These are phyloP conservation scores for Herpailurus yagouaroundi DNA, from an alignment of 2,113 vertebrate species.

Conservation along the genomic window DNA sequence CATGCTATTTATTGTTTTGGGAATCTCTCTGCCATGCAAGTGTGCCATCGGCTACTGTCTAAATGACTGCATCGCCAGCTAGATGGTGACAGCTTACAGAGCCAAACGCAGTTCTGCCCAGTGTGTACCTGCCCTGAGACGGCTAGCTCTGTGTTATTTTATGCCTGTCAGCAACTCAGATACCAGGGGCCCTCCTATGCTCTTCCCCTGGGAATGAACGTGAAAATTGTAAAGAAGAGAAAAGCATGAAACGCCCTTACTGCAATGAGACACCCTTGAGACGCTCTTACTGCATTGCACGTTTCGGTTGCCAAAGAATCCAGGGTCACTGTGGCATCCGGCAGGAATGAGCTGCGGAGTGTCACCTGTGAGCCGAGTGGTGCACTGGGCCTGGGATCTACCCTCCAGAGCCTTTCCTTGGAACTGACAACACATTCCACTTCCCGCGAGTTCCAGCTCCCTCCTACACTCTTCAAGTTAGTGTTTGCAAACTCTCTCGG, in stretches of 20 bases:
- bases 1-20: not conserved
- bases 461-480: not conserved
- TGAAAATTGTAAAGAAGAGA: not conserved
- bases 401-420: not conserved
- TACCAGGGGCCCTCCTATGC: not conserved
- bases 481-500: slow-evolving; percentile 1
- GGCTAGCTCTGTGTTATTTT: not conserved
- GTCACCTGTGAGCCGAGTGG: not conserved
- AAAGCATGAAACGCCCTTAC: not conserved
- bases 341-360: not conserved
- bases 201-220: not conserved
- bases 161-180: not conserved
- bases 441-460: not conserved
- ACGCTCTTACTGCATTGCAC: not conserved
- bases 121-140: not conserved
- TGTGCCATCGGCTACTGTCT: not conserved
- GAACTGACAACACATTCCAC: not conserved
- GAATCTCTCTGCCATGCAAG: not conserved
- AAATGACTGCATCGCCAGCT: not conserved
- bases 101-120: not conserved
- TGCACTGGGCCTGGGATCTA: not conserved
- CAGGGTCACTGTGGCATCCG: not conserved
- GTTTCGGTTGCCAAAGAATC: not conserved
- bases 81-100: not conserved
- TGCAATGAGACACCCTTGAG: not conserved